A percentile compares a stretch with the other conserved stretches of the same genome.
phyloP scores from a whole-genome alignment of 2,888 invertebrate genomes.

The Synergus itoensis region DNA sequence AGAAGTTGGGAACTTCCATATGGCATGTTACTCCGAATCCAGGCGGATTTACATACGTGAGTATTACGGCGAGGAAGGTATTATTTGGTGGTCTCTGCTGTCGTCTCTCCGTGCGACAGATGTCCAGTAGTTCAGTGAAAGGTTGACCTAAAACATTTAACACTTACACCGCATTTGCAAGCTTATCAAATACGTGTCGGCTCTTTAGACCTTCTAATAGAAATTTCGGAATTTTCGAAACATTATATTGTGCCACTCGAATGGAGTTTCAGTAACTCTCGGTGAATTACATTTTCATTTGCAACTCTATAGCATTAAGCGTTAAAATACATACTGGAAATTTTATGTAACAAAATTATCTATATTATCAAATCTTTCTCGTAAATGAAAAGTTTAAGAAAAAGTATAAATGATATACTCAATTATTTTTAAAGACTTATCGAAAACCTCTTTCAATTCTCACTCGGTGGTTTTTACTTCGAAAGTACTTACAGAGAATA shows the following conservation, averaged over 20 bases:
- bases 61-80: not conserved
- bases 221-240: slow-evolving; percentile 44
- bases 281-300: not conserved
- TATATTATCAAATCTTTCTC: no score
- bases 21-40: slow-evolving; percentile 9
- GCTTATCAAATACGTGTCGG: slow-evolving; percentile 50
- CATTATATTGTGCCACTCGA: not conserved
- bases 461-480: not conserved
- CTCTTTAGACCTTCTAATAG: slow-evolving; percentile 4
- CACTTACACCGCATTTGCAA: slow-evolving; percentile 45
- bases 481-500: slow-evolving; percentile 6
- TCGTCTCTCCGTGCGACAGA: slow-evolving; percentile 28
- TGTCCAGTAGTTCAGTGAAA: slow-evolving; percentile 41
- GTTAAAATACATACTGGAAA: not conserved
- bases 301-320: not conserved
- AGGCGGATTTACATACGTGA: not conserved
- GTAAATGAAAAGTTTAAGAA: not conserved
- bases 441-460: not conserved
- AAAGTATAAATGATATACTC: not conserved
- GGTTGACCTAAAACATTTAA: slow-evolving; percentile 43
- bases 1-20: slow-evolving; percentile 10
- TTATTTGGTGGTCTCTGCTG: not conserved
- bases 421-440: not conserved
- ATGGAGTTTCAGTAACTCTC: not conserved
- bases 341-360: not conserved